Evolutionary conservation across 2,797 vertebrate genomes (phyloP).

Genomic region (Pseudochirops cupreus): DNA sequence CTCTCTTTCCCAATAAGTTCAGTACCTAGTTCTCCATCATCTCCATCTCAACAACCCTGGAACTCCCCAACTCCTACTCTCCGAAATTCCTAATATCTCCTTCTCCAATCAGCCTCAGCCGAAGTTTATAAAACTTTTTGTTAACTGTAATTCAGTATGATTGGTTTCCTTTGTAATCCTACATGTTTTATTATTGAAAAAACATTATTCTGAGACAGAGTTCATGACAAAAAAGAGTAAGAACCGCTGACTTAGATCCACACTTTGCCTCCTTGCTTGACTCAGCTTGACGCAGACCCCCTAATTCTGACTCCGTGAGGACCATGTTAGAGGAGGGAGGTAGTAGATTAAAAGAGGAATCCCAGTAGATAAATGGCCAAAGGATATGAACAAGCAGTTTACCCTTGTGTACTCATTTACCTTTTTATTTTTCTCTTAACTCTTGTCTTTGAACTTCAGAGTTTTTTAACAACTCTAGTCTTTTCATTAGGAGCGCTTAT

Average conservation of each 20-base stretch:
- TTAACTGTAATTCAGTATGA: neutral
- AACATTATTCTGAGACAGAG: neutral
- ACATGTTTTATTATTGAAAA: neutral
- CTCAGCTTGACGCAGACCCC: neutral
- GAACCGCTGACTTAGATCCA: neutral
- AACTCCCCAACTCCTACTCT: neutral
- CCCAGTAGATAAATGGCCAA: neutral
- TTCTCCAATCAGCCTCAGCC: neutral
- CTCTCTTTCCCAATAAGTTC: neutral
- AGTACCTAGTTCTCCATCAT: neutral
- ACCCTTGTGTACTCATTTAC: neutral
- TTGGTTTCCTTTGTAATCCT: neutral
- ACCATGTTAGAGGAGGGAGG: neutral
- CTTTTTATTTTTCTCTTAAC: neutral
- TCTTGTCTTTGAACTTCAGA: neutral
- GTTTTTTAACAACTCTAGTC: neutral
- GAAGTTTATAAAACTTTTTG: neutral
- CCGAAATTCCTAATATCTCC: neutral
- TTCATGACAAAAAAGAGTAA: neutral
- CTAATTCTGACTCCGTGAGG: neutral
- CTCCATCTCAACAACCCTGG: neutral
- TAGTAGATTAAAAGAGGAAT: neutral
- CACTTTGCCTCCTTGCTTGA: neutral
- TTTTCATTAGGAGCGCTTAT: neutral
- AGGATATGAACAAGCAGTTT: neutral